Conservation (phyloP, 2,888 invertebrate genomes). For the Bombylius major region DNA sequence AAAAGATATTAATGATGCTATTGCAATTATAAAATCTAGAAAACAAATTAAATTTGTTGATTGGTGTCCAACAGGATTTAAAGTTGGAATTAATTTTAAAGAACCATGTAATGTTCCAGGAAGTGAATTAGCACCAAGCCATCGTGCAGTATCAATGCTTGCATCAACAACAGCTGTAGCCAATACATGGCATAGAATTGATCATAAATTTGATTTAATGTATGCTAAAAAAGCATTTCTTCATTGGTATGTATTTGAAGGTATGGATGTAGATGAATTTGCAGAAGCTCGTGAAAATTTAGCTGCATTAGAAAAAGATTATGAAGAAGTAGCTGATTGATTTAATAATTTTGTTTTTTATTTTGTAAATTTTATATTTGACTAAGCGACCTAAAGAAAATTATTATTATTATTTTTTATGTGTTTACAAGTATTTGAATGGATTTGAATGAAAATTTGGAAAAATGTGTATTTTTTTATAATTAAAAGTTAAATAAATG, state of each 20-base stretch:
- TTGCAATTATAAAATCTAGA: constrained; percentile 63
- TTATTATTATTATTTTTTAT: too few species aligned
- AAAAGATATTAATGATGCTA: constrained; percentile 76
- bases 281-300: constrained; percentile 33
- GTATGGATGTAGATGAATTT: constrained; percentile 37
- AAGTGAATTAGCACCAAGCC: constrained; percentile 63
- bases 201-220: constrained; percentile 92
- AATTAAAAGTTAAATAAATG: too few species aligned
- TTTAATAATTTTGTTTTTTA: constrained; percentile 2
- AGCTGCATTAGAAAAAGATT: constrained; percentile 29
- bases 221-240: constrained; percentile 88
- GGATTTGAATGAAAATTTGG: too few species aligned
- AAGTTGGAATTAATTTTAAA: constrained; percentile 66
- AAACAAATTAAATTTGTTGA: constrained; percentile 77
- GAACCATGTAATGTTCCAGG: constrained; percentile 58
- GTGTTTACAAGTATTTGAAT: too few species aligned
- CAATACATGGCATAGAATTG: constrained; percentile 78
- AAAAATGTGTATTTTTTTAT: too few species aligned
- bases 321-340: constrained; percentile 27
- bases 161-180: constrained; percentile 83
- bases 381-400: too few species aligned
- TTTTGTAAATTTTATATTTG: too few species aligned
- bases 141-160: constrained; percentile 73
- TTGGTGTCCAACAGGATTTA: constrained; percentile 84
- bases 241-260: constrained; percentile 64